These are phyloP conservation scores for Cisticola juncidis DNA, from an alignment of 2,113 vertebrate species.

Conservation along the genomic window DNA sequence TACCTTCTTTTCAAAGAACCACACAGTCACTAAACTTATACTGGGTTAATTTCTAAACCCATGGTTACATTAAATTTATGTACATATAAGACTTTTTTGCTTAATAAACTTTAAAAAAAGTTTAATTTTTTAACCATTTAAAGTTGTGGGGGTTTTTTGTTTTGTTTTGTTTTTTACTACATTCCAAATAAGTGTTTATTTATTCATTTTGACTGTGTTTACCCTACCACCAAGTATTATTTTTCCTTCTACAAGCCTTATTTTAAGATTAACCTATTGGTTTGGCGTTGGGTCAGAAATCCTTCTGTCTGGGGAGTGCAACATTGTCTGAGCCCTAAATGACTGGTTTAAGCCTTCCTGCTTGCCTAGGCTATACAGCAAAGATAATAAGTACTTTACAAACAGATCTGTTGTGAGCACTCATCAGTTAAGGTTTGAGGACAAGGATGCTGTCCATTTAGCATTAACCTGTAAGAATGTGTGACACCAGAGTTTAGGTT, in stretches of 20 bases:
- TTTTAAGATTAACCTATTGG: background rate
- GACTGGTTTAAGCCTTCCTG: background rate
- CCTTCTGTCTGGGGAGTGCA: background rate
- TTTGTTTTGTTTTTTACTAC: background rate
- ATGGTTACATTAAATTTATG: background rate
- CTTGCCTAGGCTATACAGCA: background rate
- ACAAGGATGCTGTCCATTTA: background rate
- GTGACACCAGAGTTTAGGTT: background rate
- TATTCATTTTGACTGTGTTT: background rate
- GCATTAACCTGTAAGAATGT: background rate
- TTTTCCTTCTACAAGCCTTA: background rate
- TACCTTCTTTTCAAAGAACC: background rate
- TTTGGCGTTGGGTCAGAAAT: background rate
- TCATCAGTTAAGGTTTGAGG: background rate
- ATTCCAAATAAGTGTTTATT: background rate
- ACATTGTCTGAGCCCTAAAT: background rate
- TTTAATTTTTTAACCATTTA: background rate
- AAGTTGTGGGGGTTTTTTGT: no score
- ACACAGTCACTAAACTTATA: background rate
- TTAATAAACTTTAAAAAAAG: background rate
- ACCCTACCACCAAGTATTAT: background rate
- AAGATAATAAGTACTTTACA: background rate
- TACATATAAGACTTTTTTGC: background rate
- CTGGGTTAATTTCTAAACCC: background rate
- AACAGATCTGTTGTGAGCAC: background rate